A percentile compares a stretch with the other conserved stretches of the same genome.
Evolutionary conservation across 2,797 vertebrate genomes (phyloP).

Genomic region (Sebastes oblongus): DNA sequence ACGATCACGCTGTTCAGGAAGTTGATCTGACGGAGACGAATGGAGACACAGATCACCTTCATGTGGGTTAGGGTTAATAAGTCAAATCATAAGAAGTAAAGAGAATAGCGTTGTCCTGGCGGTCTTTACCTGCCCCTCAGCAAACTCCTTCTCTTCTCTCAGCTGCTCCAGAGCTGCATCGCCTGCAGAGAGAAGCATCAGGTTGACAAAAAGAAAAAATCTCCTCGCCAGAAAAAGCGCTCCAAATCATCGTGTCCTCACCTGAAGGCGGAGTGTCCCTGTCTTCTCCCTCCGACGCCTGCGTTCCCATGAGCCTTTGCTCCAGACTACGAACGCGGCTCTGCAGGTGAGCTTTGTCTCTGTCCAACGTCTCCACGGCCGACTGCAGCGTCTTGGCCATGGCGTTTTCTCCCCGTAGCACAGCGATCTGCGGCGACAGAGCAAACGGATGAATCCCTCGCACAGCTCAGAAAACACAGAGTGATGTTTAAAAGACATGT

Average conservation of each 20-base stretch:
- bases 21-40: constrained; percentile 85
- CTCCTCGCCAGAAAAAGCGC: fast-evolving
- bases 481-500: neutral
- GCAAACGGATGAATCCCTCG: neutral
- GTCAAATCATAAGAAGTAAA: too few relatives aligned
- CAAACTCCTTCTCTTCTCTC: constrained; percentile 89
- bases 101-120: neutral
- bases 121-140: constrained; percentile 90
- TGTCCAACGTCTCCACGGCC: constrained; percentile 89
- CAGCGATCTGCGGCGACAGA: constrained; percentile 80
- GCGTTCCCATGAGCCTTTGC: constrained; percentile 87
- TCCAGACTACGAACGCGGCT: constrained; percentile 89
- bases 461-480: neutral
- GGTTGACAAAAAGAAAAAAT: neutral
- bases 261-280: constrained; percentile 77
- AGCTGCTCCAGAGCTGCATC: constrained; percentile 83
- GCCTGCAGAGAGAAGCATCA: constrained; percentile 69
- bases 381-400: constrained; percentile 89
- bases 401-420: constrained; percentile 90
- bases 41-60: neutral
- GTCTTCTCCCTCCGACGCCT: constrained; percentile 73
- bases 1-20: constrained; percentile 98
- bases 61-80: too few relatives aligned
- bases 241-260: constrained; percentile 52
- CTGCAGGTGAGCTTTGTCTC: constrained; percentile 91